A percentile compares a stretch with the other conserved stretches of the same genome.
phyloP scores from a whole-genome alignment of 2,797 vertebrate genomes.

The Agapornis canus region DNA sequence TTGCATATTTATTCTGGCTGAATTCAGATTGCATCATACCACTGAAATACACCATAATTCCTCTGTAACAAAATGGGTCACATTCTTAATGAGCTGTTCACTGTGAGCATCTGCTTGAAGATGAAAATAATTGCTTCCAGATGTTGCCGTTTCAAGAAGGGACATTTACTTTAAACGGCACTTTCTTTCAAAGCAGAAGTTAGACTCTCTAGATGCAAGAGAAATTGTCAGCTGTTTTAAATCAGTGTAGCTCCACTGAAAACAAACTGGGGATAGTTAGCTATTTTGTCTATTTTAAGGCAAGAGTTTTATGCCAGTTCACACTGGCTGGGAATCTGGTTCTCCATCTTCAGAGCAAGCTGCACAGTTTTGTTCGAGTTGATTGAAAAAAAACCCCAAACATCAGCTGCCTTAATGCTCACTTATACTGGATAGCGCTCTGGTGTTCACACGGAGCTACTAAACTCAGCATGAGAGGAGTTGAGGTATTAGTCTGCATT shows the following conservation, averaged over 20 bases:
- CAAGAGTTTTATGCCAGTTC: not conserved
- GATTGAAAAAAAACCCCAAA: not conserved
- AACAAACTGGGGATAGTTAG: constrained; percentile 12
- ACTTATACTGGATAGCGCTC: not conserved
- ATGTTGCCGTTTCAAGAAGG: constrained; percentile 64
- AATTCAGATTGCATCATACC: constrained; percentile 68
- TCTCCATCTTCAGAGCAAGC: not conserved
- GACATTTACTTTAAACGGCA: constrained; percentile 63
- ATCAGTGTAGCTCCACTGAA: constrained; percentile 46
- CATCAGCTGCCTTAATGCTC: not conserved
- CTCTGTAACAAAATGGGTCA: constrained; percentile 70
- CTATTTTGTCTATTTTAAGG: constrained; percentile 50
- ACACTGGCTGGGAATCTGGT: not conserved
- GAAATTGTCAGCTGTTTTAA: constrained; percentile 53
- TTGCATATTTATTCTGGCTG: constrained; percentile 62
- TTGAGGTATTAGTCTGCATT: not conserved
- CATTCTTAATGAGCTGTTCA: constrained; percentile 70
- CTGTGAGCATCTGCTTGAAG: constrained; percentile 67
- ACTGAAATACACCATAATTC: constrained; percentile 68
- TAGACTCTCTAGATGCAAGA: constrained; percentile 21
- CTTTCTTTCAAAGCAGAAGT: constrained; percentile 69
- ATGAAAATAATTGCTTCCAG: constrained; percentile 79
- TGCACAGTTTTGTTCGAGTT: not conserved
- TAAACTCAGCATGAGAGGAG: not conserved
- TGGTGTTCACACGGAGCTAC: not conserved